These are phyloP conservation scores for Probaryconus sp. DNA, from an alignment of 1,140 invertebrate species.

Conservation along the genomic window DNA sequence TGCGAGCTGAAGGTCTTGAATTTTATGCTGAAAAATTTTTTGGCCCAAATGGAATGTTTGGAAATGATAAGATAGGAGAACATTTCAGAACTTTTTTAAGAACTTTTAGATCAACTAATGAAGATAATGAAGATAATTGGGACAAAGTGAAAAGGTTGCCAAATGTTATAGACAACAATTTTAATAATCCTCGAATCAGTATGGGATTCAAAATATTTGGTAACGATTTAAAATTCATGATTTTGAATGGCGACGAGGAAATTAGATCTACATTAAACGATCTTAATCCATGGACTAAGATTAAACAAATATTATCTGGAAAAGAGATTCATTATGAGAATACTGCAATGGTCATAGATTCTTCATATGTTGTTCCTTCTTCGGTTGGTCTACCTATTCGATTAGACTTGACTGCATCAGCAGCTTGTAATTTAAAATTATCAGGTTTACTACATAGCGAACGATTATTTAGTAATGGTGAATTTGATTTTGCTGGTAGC, in stretches of 20 bases:
- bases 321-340: conserved; percentile 89
- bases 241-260: conserved; percentile 83
- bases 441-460: conserved; percentile 81
- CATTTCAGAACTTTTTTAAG: conserved; percentile 79
- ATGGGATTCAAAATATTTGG: conserved; percentile 85
- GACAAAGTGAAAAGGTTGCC: conserved; percentile 80
- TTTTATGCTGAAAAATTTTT: conserved; percentile 89
- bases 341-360: conserved; percentile 90
- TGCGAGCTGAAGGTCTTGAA: conserved; percentile 91
- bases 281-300: conserved; percentile 83
- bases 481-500: conserved; percentile 87
- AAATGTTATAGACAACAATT: conserved; percentile 82
- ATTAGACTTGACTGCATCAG: conserved; percentile 90
- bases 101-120: conserved; percentile 78
- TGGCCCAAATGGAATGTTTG: conserved; percentile 85
- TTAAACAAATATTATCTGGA: conserved; percentile 85
- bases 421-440: conserved; percentile 89
- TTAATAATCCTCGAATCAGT: conserved; percentile 79
- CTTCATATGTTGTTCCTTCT: conserved; percentile 90
- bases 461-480: conserved; percentile 77
- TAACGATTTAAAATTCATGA: conserved; percentile 86
- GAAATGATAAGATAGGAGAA: conserved; percentile 80
- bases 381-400: conserved; percentile 90
- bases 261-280: conserved; percentile 81
- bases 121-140: conserved; percentile 76